A percentile compares a stretch with the other conserved stretches of the same genome.
Evolutionary conservation across 2,888 invertebrate species (phyloP).

Genomic region (Tenthredo distinguenda): DNA sequence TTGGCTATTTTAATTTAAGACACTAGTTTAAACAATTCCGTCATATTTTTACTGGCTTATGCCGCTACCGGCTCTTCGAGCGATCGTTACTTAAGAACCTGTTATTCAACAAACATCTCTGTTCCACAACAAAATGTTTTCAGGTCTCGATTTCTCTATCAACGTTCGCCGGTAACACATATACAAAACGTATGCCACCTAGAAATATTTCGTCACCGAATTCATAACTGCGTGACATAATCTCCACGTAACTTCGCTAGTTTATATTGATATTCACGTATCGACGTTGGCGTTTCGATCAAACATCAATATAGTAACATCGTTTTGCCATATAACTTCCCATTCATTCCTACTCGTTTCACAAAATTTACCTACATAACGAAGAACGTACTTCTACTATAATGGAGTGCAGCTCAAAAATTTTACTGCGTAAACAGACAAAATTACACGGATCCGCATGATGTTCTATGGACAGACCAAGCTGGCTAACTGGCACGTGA

Average conservation of each 20-base stretch:
- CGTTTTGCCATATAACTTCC: no score
- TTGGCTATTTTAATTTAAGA: neutral
- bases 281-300: neutral
- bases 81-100: slow-evolving; percentile 21
- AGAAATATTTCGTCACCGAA: slow-evolving; percentile 40
- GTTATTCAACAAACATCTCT: slow-evolving; percentile 45
- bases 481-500: neutral
- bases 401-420: neutral
- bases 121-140: slow-evolving; percentile 22
- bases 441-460: slow-evolving; percentile 1
- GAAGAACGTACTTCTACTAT: neutral
- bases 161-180: slow-evolving; percentile 1
- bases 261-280: neutral
- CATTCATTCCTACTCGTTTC: neutral
- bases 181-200: neutral
- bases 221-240: slow-evolving; percentile 41
- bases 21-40: slow-evolving; percentile 1
- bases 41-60: neutral
- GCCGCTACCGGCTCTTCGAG: neutral
- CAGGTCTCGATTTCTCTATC: slow-evolving; percentile 49
- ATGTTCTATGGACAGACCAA: neutral
- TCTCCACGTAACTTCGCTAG: neutral
- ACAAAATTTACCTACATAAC: neutral
- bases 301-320: neutral
- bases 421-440: slow-evolving; percentile 3